Conservation (phyloP, 64 coral and sea anemone species). For the Pachyseris speciosa region DNA sequence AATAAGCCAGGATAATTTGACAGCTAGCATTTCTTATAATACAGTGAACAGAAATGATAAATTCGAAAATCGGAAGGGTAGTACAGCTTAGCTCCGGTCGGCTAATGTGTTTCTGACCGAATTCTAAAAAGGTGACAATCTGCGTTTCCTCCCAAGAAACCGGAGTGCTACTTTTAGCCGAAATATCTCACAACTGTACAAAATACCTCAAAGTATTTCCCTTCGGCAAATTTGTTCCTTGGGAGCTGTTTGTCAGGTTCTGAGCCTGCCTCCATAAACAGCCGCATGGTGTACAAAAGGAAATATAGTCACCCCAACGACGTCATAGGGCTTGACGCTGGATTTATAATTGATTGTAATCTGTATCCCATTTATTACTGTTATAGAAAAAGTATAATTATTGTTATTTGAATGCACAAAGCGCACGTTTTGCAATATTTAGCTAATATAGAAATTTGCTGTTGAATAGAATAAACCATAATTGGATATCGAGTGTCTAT, state of each 20-base stretch:
- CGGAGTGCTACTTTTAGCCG: not conserved
- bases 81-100: not conserved
- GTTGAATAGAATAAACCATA: not conserved
- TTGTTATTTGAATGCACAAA: not conserved
- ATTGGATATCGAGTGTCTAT: not conserved
- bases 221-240: not conserved
- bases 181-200: slow-evolving; percentile 9
- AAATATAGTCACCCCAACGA: not conserved
- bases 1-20: slow-evolving; percentile 8
- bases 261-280: not conserved
- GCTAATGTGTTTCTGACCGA: slow-evolving; percentile 3
- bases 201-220: slow-evolving; percentile 43
- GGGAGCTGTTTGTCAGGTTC: slow-evolving; percentile 4
- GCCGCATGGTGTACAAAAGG: not conserved
- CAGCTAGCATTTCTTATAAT: slow-evolving; percentile 17
- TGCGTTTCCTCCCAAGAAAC: slow-evolving; percentile 14
- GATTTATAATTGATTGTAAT: not conserved
- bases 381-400: not conserved
- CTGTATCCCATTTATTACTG: slow-evolving; percentile 12
- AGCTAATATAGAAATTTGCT: not conserved
- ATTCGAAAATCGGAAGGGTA: slow-evolving; percentile 11
- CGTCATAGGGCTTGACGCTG: slow-evolving; percentile 5
- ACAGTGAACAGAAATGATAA: slow-evolving; percentile 23
- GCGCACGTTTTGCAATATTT: not conserved
- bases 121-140: slow-evolving; percentile 56